Conservation (phyloP, 2,113 vertebrate genomes). For the Tricholaema leucomelas region DNA sequence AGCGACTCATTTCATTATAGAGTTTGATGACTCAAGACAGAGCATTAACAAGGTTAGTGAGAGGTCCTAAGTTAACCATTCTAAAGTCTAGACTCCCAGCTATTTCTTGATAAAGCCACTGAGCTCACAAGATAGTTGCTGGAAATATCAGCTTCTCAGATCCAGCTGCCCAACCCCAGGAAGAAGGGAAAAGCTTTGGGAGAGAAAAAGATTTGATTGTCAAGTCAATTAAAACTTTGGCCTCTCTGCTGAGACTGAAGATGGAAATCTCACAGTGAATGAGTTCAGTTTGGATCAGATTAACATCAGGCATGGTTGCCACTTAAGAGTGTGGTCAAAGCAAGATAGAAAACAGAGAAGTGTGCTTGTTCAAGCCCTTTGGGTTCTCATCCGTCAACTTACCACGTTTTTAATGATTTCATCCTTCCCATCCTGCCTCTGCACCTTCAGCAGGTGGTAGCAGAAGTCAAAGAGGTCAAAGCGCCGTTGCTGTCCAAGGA, state of each 20-base stretch:
- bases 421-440: conserved; percentile 97
- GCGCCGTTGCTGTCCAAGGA: conserved; percentile 95
- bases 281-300: not conserved
- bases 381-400: conserved; percentile 31
- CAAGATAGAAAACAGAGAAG: not conserved
- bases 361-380: not conserved
- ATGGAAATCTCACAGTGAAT: not conserved
- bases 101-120: conserved; percentile 15
- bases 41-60: conserved; percentile 12
- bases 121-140: not conserved
- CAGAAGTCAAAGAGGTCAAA: conserved; percentile 99
- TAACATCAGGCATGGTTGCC: not conserved
- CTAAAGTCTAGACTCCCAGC: not conserved
- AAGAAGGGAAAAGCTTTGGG: not conserved
- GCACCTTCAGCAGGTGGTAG: conserved; percentile 97
- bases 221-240: conserved; percentile 39
- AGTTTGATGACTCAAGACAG: not conserved
- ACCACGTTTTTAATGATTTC: conserved; percentile 99
- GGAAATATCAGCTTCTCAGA: not conserved
- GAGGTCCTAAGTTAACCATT: not conserved
- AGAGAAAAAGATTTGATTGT: not conserved
- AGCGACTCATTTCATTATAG: not conserved
- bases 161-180: not conserved
- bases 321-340: not conserved
- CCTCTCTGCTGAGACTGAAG: conserved; percentile 21